Evolutionary conservation across 2,797 vertebrate species (phyloP).

Genomic region (Dendrocincla tyrannina): DNA sequence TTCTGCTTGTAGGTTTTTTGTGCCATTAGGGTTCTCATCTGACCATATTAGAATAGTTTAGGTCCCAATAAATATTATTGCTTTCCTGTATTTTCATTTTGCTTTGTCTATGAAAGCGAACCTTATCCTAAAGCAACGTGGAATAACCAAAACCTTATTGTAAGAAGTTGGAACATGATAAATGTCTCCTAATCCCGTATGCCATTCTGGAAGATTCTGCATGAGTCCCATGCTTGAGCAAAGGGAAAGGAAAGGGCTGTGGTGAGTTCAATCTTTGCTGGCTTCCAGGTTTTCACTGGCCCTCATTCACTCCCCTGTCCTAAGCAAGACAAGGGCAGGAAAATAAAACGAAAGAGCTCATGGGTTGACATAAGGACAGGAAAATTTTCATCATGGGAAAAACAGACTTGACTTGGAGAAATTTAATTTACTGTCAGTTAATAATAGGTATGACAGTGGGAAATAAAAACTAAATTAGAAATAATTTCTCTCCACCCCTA

Average conservation of each 20-base stretch:
- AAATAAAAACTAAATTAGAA: not conserved
- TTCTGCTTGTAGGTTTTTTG: not conserved
- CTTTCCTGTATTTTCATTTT: not conserved
- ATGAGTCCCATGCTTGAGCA: not conserved
- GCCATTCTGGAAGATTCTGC: not conserved
- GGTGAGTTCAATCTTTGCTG: not conserved
- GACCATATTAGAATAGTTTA: not conserved
- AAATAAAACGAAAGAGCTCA: not conserved
- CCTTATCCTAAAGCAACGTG: not conserved
- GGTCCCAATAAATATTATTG: not conserved
- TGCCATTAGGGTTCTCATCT: not conserved
- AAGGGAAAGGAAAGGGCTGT: not conserved
- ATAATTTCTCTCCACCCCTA: rapidly evolving
- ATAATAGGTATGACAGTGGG: not conserved
- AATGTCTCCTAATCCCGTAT: not conserved
- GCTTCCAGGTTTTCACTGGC: not conserved
- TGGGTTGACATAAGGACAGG: not conserved
- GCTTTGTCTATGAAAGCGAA: not conserved
- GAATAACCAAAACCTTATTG: not conserved
- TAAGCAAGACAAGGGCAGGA: not conserved
- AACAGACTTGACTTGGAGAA: not conserved
- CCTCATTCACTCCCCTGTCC: not conserved
- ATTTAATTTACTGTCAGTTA: not conserved
- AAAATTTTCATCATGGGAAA: not conserved
- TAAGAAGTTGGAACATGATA: not conserved